Percentiles rank a stretch among this genome's conserved stretches.
These are phyloP conservation scores for Holothuria scabra DNA, from an alignment of 53 echinoderm and acorn worm genomes.

Conservation along the genomic window DNA sequence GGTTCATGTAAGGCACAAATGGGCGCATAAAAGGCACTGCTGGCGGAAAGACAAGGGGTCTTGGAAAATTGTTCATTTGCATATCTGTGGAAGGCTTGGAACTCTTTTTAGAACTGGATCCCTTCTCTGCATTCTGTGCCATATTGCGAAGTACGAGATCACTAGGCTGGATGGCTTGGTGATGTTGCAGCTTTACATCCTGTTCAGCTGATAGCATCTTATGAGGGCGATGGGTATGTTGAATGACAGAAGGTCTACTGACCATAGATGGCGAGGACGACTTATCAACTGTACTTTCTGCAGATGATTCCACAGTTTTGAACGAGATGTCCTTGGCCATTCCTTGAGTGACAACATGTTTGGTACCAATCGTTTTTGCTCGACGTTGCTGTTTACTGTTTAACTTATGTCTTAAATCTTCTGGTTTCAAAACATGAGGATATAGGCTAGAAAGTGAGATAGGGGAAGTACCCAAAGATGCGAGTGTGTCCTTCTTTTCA, in stretches of 20 bases:
- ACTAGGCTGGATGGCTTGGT: constrained; percentile 70
- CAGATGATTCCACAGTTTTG: not conserved
- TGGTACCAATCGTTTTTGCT: not conserved
- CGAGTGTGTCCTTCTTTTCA: not conserved
- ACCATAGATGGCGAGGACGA: not conserved
- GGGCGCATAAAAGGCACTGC: constrained; percentile 37
- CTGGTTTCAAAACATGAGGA: not conserved
- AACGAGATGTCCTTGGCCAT: not conserved
- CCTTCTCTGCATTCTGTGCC: constrained; percentile 49
- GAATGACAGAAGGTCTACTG: constrained; percentile 88
- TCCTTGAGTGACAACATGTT: not conserved
- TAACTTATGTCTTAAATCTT: constrained; percentile 30
- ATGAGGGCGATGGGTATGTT: constrained; percentile 79
- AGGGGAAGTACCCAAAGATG: not conserved
- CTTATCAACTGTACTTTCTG: not conserved
- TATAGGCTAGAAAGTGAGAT: not conserved
- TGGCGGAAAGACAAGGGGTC: constrained; percentile 37
- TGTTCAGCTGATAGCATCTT: not conserved
- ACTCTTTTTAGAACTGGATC: constrained; percentile 36
- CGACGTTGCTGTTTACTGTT: constrained; percentile 37
- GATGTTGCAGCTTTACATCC: not conserved
- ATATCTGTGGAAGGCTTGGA: not conserved
- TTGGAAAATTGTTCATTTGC: constrained; percentile 20
- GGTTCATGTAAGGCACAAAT: constrained; percentile 28
- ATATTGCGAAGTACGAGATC: constrained; percentile 82